Conservation (phyloP, 2,888 invertebrate species). For the Calliphora vomitoria region DNA sequence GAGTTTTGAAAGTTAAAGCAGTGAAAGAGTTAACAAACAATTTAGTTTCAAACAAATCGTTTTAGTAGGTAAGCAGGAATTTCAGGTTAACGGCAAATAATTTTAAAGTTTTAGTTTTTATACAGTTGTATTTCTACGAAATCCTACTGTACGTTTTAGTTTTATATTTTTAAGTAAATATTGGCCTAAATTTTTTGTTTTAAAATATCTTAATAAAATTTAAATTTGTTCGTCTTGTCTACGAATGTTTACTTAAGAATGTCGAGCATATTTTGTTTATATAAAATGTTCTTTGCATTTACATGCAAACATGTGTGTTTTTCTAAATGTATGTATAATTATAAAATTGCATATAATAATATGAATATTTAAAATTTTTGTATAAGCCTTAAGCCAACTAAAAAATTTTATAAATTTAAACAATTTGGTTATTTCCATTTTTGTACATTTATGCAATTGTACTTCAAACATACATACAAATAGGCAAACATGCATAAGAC, state of each 20-base stretch:
- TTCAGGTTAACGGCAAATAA: background rate
- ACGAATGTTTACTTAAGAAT: background rate
- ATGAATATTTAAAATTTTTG: conserved; percentile 60
- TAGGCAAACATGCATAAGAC: background rate
- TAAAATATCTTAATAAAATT: conserved; percentile 24
- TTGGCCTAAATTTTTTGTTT: conserved; percentile 1
- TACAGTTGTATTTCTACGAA: background rate
- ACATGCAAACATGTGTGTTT: background rate
- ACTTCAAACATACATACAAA: background rate
- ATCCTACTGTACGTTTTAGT: background rate
- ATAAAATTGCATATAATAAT: background rate
- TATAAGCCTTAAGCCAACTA: conserved; percentile 57
- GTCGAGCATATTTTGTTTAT: background rate
- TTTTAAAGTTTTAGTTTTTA: background rate
- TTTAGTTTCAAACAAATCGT: conserved; percentile 12
- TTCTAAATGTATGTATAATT: too few species aligned
- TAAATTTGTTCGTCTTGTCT: background rate
- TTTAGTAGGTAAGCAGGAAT: background rate
- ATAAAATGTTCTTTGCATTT: background rate
- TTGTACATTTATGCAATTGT: conserved; percentile 29
- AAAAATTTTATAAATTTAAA: conserved; percentile 62
- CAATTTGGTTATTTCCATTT: conserved; percentile 38
- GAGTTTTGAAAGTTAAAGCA: background rate
- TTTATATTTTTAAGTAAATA: conserved; percentile 14
- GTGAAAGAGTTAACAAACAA: background rate